Conservation (phyloP, 2,888 invertebrate species). For the Drosophila anomalata region DNA sequence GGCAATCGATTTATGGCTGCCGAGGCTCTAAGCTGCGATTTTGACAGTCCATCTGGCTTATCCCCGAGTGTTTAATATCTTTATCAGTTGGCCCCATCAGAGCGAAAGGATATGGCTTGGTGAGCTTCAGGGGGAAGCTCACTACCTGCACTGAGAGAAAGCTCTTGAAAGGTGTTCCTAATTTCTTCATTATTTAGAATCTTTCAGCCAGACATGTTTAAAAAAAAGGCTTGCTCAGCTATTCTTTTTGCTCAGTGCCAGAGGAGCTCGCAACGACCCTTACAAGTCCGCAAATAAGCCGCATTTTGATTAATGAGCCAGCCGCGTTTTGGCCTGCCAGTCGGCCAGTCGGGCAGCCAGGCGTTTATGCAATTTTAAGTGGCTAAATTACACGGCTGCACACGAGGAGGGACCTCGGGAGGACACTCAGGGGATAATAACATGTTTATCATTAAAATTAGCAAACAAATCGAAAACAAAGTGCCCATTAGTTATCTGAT, state of each 20-base stretch:
- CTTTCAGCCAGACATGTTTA: background rate
- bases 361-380: constrained; percentile 77
- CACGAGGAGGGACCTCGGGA: constrained; percentile 1
- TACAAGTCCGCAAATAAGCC: constrained; percentile 47
- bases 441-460: constrained; percentile 77
- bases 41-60: constrained; percentile 37
- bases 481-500: constrained; percentile 56
- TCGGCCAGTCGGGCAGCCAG: constrained; percentile 29
- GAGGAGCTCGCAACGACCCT: constrained; percentile 28
- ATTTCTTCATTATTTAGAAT: background rate
- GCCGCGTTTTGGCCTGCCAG: constrained; percentile 41
- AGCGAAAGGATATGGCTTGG: constrained; percentile 31
- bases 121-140: background rate
- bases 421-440: constrained; percentile 68
- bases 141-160: constrained; percentile 12
- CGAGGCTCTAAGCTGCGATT: background rate
- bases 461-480: constrained; percentile 78
- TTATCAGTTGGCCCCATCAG: constrained; percentile 77
- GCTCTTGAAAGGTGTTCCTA: too few species aligned
- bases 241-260: constrained; percentile 6
- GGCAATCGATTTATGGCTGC: constrained; percentile 34
- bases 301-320: constrained; percentile 81
- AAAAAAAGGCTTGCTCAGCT: background rate
- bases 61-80: constrained; percentile 75
- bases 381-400: constrained; percentile 70